Percentiles rank a stretch among this genome's conserved stretches.
Conservation (phyloP, 2,888 invertebrate species). For the Stramonita haemastoma region DNA sequence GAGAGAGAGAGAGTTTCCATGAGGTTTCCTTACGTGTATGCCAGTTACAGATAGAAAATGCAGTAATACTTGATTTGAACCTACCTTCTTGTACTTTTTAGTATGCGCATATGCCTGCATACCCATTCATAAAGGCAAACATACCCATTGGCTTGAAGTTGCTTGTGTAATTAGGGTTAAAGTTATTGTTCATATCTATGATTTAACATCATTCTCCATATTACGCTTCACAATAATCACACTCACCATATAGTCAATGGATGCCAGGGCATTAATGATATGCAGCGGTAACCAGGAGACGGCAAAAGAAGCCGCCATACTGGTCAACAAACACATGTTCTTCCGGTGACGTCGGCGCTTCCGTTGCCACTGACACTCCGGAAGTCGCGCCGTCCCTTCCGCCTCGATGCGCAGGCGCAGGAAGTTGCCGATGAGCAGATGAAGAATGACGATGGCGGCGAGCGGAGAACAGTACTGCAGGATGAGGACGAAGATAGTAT, state of each 20-base stretch:
- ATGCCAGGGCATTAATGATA: conserved; percentile 63
- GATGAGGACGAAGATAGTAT: conserved; percentile 57
- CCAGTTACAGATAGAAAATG: no score
- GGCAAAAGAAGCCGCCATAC: conserved; percentile 64
- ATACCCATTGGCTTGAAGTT: no score
- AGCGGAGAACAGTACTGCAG: conserved; percentile 66
- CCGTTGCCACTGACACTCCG: conserved; percentile 52
- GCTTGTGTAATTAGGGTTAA: no score
- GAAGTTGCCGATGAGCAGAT: conserved; percentile 71
- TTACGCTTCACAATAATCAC: not conserved
- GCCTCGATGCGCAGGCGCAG: conserved; percentile 69
- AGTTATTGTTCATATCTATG: no score
- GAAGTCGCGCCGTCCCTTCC: conserved; percentile 35
- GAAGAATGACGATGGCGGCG: conserved; percentile 57
- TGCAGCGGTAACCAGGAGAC: conserved; percentile 68
- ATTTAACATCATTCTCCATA: no score
- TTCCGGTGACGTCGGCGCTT: conserved; percentile 64
- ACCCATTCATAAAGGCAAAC: no score
- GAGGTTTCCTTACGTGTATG: no score
- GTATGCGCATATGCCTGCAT: no score
- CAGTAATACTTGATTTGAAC: no score
- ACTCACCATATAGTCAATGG: conserved; percentile 52
- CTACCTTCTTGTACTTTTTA: no score
- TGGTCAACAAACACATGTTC: conserved; percentile 72
- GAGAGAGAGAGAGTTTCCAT: no score